Evolutionary conservation across 2,888 invertebrate genomes (phyloP), one percentile per base, ranked within the genome.

Genomic region (Euproctis similis): DNA sequence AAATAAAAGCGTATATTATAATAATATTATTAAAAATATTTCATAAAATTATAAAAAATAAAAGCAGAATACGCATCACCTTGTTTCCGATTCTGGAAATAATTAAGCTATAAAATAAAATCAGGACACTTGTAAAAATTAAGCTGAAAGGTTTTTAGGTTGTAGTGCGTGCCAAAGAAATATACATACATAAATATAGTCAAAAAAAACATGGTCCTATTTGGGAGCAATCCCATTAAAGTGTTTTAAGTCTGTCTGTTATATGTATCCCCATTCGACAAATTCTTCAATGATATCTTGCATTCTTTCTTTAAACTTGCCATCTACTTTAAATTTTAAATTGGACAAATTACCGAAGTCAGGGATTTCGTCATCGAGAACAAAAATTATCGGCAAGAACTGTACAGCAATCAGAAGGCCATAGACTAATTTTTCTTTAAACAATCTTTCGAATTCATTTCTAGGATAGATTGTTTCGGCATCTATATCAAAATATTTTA

Each of bases 401-500:
- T 46, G 31, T 0, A 66, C 2, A 2, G 44, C 34, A 1, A 41
- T 34, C 25, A 59, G 45, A 0, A 73, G 25, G 2, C 68, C 74
- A 22, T 42, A 59, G 20, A 64, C 59, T 10, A 63, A 25, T n/a
- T 55, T 51, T 0, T 59, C 42, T 2, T 31, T 36, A 4, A 44
- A 72, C 2, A 57, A 41, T 7, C 24, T 40, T 5, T 73, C 65
- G 33, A 64, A 73, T 8, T 46, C 46, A 2, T 46, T 26, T 12
- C 34, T 58, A 0, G 68, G 40, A 36, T 58, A 70, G 1, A 62
- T 49, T 2, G 38, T 11, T 4, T 56, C 42, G 0, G 62, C 45
- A 4, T 61, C 46, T 3, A 72, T 42, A 1, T 53, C 34, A 13
- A 72, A 74, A 29, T 62, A 47, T 12, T 41, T 34, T 1, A 74